Evolutionary conservation across 2,797 vertebrate genomes (phyloP), one percentile per base, ranked within the genome.

Genomic region (Bovichtus variegatus): DNA sequence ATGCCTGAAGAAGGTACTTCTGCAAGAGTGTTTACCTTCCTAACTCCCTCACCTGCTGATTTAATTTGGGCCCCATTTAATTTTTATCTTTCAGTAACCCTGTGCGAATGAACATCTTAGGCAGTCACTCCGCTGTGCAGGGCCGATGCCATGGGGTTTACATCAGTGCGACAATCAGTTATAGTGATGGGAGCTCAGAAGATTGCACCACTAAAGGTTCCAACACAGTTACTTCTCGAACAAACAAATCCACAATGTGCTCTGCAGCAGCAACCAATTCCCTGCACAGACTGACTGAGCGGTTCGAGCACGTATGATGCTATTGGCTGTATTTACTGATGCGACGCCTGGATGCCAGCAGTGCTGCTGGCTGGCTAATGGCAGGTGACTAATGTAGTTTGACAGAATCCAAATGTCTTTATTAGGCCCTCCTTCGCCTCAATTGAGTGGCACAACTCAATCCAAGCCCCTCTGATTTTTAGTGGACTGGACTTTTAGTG

Each of bases 311-410:
- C 53, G 34, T 74, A 71, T 62, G 51, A 29, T 60, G 80, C 64
- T 69, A 44, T 50, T 76, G 76, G 77, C 71, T 73, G 25, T 74
- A 76, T 91, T 89, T 84, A 80, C 84, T 64, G 69, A 84, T 70
- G 66, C 29, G 10, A 21, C 12, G 50, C 19, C 74, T 50, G 54
- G 46, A 58, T 72, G 68, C 71, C 62, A 62, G 76, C 50, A 49
- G 46, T 25, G 64, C 31, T 29, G 34, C 80, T 62, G 70, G 62
- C 79, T 75, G 76, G 79, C 80, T 95, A 95, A 95, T 94, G 82
- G 88, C 92, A 91, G 88, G 87, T 94, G 95, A 95, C 90, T 92
- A 93, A 96, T 93, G 85, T 53, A 68, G 83, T 88, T 76, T 93
- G 95, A 95, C 93, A 92, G 92, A 90, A 82, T 81, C 83, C 77